Evolutionary conservation across 2,888 invertebrate species (phyloP), one percentile per base, ranked within the genome.

Genomic region (Maniola hyperantus): DNA sequence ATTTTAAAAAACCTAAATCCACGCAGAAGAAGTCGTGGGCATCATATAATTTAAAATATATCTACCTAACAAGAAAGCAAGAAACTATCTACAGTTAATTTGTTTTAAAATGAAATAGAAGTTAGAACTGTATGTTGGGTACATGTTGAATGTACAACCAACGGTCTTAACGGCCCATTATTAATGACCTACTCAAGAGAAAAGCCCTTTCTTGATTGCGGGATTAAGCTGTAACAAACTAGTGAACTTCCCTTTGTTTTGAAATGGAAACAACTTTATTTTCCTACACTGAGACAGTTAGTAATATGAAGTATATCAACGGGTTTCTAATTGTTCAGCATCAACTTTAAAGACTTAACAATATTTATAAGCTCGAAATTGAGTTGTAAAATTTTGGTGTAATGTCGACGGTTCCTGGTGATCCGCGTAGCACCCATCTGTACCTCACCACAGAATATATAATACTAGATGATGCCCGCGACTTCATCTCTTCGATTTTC

Each of bases 121-220:
- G 10, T 36, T 59, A 51, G 36, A 39, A 55, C 15, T 36, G 7
- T 55, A 55, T 36, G 34, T 50, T 46, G 33, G 15, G 50, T 34
- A 20, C 18, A 50, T 50, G 50, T 39, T 61, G 50, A 61, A 61
- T 61, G 61, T 61, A 51, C 50, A 61, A 61, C n/a, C 48, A 54
- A 64, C 64, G 58, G 67, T 54, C 64, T 64, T 67, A 67, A 36
- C 59, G 64, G 59, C 53, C 59, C 59, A 54, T 68, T 68, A 65
- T 65, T 68, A 57, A 61, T 61, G 68, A 61, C 42, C 44, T 61
- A 65, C 61, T 68, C 61, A 65, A 65, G 60, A 61, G 65, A 55
- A 68, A 65, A 68, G 68, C 61, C 65, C 61, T 64, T 65, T 65
- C 68, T 68, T 65, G 65, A 68, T 68, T 68, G 68, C 57, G 57